Conservation (phyloP, 2,888 invertebrate species). For the Imbricaverruca yamaguchii region DNA sequence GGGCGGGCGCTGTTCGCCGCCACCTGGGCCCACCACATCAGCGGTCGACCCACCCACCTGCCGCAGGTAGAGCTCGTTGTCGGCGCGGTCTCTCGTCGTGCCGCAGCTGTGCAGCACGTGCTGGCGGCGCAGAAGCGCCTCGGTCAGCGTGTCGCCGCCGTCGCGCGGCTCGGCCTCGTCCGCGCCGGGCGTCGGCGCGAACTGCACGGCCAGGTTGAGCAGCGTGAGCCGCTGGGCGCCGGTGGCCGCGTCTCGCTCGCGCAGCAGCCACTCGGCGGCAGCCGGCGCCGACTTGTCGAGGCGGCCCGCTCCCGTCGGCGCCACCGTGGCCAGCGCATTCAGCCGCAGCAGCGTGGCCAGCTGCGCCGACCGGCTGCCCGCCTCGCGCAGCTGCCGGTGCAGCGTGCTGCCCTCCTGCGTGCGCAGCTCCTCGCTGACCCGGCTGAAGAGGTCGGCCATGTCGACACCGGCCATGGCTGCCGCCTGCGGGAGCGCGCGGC, state of each 20-base stretch:
- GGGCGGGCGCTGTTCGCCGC: no score
- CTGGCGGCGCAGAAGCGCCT: neutral
- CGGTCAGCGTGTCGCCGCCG: constrained; percentile 4
- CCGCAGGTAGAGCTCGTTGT: neutral
- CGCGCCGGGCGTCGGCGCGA: constrained; percentile 11
- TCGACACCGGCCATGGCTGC: constrained; percentile 12
- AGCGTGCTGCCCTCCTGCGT: neutral
- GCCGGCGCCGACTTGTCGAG: neutral
- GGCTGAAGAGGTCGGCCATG: neutral
- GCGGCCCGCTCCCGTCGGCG: neutral
- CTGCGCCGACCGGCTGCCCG: neutral
- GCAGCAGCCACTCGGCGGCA: constrained; percentile 16
- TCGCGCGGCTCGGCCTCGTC: constrained; percentile 12
- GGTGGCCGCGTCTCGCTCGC: neutral
- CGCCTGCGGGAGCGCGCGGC: neutral
- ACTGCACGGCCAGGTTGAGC: constrained; percentile 15
- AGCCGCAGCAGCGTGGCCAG: constrained; percentile 12
- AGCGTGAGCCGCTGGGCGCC: neutral
- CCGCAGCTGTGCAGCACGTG: neutral
- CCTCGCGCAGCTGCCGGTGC: constrained; percentile 21
- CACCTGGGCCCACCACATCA: no score
- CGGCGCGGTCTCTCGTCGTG: neutral
- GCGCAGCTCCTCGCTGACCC: constrained; percentile 18
- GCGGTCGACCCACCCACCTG: neutral
- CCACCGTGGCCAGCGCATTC: neutral